Conservation (phyloP, 1,140 invertebrate genomes). For the Popillia japonica region DNA sequence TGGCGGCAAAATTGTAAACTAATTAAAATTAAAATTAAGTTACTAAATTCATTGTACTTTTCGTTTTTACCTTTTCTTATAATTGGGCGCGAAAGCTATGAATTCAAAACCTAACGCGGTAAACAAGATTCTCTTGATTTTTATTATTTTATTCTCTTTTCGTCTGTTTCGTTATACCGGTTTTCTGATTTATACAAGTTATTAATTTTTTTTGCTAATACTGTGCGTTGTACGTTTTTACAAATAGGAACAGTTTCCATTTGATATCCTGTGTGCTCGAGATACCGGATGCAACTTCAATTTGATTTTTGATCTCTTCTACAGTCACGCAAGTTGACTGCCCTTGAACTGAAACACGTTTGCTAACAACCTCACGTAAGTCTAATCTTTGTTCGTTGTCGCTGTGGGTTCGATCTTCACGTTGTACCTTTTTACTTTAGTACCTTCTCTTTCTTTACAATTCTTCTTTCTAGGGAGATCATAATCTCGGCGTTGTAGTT, state of each 20-base stretch:
- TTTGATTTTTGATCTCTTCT: slow-evolving; percentile 38
- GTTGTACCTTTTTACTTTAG: slow-evolving; percentile 7
- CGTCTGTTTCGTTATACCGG: background rate
- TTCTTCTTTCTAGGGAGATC: background rate
- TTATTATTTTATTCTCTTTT: too few species aligned
- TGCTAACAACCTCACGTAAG: slow-evolving; percentile 45
- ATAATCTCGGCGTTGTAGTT: background rate
- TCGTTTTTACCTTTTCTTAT: background rate
- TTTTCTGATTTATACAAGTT: background rate
- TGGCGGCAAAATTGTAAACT: slow-evolving; percentile 32
- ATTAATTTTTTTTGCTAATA: background rate
- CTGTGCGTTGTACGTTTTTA: background rate
- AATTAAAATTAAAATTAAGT: background rate
- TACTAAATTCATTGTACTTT: background rate
- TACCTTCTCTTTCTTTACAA: slow-evolving; percentile 3
- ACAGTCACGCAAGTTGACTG: slow-evolving; percentile 48
- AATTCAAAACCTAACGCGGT: background rate
- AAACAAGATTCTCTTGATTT: too few species aligned
- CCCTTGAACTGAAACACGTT: slow-evolving; percentile 54
- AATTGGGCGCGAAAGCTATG: background rate
- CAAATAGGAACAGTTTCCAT: background rate
- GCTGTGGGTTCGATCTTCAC: slow-evolving; percentile 10
- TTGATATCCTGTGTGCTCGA: slow-evolving; percentile 29
- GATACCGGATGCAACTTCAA: slow-evolving; percentile 37
- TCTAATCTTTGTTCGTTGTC: slow-evolving; percentile 37